Base-by-base conservation (phyloP, 2,113 vertebrate genomes). In the Alaudala cheleensis region DNA sequence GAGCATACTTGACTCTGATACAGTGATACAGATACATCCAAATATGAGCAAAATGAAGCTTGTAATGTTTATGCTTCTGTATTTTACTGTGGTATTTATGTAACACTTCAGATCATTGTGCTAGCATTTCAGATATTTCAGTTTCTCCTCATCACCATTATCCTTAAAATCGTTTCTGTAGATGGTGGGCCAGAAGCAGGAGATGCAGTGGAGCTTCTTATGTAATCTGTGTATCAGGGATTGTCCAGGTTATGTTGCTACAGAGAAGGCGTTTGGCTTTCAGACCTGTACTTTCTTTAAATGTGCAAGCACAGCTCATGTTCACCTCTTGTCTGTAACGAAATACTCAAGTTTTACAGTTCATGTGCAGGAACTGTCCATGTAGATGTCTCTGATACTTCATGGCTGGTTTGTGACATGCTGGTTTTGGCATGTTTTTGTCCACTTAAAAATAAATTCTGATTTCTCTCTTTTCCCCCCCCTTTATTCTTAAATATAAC, bases 101-200 rank as follows among this genome's bases (percentile, higher is more conserved):
- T 57, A 69, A 60, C 44, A 45, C 62, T 60, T 77, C 64, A 56
- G 70, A 83, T 94, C 86, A 42, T 62, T 70, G 5, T 83, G 73
- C 60, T 57, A 50, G 81, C 62, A 83, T 91, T 96, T 94, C 86
- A 93, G 80, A 81, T 93, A 79, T 88, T 88, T 93, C 72, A 81
- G 54, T 94, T 92, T 95, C 88, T 95, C 70, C 88, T 83, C 91
- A 88, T 94, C 81, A 81, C 62, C 1, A 3, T 42, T 95, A 81
- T 77, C 26, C 18, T 81, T 82, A 53, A 60, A 51, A 60, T 18
- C 44, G 7, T 81, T 89, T 62, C 34, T n/a, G 58, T 21, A 31
- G 37, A 42, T 37, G 65, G 26, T 45, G 69, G 47, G 61, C 69
- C 88, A 95, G 92, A 95, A 94, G 45, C 53, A 88, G 87, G 74